These are phyloP conservation scores for Myathropa florea DNA, from an alignment of 2,888 invertebrate genomes.

Conservation along the genomic window DNA sequence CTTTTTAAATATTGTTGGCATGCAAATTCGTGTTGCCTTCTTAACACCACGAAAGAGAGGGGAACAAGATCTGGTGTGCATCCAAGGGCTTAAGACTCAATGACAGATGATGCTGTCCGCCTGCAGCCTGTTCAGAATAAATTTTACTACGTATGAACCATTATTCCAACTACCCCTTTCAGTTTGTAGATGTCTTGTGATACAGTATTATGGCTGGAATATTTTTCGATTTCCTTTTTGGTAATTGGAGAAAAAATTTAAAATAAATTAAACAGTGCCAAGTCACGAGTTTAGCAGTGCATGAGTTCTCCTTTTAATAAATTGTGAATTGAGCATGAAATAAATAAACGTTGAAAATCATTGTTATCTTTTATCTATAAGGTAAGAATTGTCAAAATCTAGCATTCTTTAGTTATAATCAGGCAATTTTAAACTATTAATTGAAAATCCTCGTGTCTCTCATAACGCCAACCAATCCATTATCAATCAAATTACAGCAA, in stretches of 20 bases:
- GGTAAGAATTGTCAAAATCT: too few species aligned
- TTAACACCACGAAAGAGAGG: constrained; percentile 42
- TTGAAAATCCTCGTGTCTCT: too few species aligned
- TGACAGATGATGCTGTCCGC: constrained; percentile 72
- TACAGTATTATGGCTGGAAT: constrained; percentile 28
- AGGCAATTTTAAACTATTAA: too few species aligned
- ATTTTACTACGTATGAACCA: constrained; percentile 65
- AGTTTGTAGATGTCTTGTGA: constrained; percentile 36
- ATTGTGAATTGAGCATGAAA: neutral
- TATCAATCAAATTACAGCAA: too few species aligned
- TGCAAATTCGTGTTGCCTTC: constrained; percentile 71
- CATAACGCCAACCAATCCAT: too few species aligned
- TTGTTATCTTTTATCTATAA: too few species aligned
- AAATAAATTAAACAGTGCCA: constrained; percentile 71
- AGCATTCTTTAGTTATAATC: too few species aligned
- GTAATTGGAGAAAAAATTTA: constrained; percentile 20
- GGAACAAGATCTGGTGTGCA: constrained; percentile 47
- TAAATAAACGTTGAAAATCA: too few species aligned
- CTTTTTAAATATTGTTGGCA: constrained; percentile 80
- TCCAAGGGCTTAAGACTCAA: constrained; percentile 66
- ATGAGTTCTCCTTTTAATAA: neutral
- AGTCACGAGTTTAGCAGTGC: constrained; percentile 72
- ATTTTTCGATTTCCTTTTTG: constrained; percentile 22
- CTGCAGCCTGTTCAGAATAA: constrained; percentile 71
- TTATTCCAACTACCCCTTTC: constrained; percentile 60